A percentile compares a stretch with the other conserved stretches of the same genome.
Conservation (phyloP, 2,113 vertebrate genomes). For the Dicrurus megarhynchus region DNA sequence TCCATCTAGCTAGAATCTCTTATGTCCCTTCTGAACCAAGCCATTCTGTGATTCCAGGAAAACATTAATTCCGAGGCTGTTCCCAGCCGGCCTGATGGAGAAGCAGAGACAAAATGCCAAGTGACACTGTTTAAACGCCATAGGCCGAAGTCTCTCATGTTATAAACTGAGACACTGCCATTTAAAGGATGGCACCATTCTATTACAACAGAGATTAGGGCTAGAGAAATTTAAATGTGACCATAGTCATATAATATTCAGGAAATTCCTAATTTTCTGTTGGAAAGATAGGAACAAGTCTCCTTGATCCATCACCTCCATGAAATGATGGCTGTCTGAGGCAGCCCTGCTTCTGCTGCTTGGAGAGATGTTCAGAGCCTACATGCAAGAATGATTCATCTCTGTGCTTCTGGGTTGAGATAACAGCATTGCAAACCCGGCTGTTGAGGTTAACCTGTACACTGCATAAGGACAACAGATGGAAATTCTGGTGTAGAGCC, state of each 20-base stretch:
- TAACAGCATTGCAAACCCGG: slow-evolving; percentile 58
- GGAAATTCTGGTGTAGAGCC: slow-evolving; percentile 85
- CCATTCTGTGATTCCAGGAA: background rate
- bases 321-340: background rate
- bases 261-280: background rate
- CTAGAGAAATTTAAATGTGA: background rate
- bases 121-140: background rate
- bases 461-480: slow-evolving; percentile 91
- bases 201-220: background rate
- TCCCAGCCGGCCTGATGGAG: background rate
- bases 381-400: slow-evolving; percentile 6
- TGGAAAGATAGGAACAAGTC: background rate
- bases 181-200: background rate
- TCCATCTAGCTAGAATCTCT: background rate
- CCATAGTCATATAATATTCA: background rate
- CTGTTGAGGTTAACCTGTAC: slow-evolving; percentile 75
- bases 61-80: fast-evolving
- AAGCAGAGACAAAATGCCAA: background rate
- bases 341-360: background rate
- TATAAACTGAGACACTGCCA: background rate
- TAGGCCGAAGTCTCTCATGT: fast-evolving
- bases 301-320: background rate
- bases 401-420: slow-evolving; percentile 48
- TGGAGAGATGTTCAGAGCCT: background rate
- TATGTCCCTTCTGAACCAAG: background rate